phyloP scores from a whole-genome alignment of 2,113 vertebrate genomes.

The Catharus fuscescens region DNA sequence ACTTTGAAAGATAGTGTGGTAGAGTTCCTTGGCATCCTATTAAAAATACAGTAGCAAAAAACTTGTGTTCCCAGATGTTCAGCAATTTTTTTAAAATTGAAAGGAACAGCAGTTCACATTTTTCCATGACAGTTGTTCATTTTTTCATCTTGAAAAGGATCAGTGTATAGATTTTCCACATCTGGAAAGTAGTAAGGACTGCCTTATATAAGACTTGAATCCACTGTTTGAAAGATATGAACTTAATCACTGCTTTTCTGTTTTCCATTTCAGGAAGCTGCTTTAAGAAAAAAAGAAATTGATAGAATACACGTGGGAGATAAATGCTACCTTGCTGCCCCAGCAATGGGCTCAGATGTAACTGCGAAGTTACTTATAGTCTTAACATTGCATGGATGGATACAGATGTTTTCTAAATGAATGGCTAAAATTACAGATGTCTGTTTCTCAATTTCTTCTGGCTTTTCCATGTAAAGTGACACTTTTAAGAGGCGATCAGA shows the following conservation, averaged over 20 bases:
- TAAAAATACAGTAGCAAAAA: background rate
- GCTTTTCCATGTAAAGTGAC: background rate
- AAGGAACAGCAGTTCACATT: background rate
- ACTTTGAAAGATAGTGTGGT: background rate
- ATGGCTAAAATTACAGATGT: slow-evolving; percentile 22
- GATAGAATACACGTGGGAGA: slow-evolving; percentile 53
- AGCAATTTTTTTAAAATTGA: background rate
- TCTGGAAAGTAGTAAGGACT: background rate
- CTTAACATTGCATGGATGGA: slow-evolving; percentile 49
- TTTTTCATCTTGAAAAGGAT: background rate
- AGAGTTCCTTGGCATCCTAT: background rate
- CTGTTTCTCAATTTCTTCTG: slow-evolving; percentile 34
- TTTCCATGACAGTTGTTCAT: background rate
- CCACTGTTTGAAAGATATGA: background rate
- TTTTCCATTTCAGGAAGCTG: slow-evolving; percentile 73
- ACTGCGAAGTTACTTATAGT: slow-evolving; percentile 54
- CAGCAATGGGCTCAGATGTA: slow-evolving; percentile 6
- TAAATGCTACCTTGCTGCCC: slow-evolving; percentile 32
- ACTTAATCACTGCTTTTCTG: slow-evolving; percentile 37
- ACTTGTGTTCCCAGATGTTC: background rate
- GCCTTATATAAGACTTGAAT: background rate
- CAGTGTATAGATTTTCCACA: background rate
- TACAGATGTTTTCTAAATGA: slow-evolving; percentile 57
- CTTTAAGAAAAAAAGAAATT: slow-evolving; percentile 62
- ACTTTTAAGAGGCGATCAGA: background rate